These are phyloP conservation scores for Melanostigma gelatinosum DNA, from an alignment of 2,113 vertebrate genomes.

Conservation along the genomic window DNA sequence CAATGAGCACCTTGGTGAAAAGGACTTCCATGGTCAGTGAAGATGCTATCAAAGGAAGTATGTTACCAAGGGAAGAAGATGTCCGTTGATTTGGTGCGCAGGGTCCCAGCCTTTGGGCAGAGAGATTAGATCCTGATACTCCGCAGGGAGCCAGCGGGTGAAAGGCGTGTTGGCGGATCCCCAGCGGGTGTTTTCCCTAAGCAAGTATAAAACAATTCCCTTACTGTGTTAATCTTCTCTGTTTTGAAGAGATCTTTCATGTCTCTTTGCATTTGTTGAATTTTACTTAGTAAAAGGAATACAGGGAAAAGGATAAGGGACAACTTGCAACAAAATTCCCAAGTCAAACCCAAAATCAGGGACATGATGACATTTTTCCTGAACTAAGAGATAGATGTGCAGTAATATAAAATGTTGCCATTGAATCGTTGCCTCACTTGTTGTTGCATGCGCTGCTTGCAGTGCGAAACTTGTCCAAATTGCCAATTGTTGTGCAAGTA, in stretches of 20 bases:
- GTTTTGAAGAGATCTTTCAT: not conserved
- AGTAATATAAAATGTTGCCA: not conserved
- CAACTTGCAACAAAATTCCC: not conserved
- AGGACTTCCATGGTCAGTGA: not conserved
- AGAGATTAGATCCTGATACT: conserved; percentile 84
- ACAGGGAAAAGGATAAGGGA: not conserved
- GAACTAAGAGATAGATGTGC: not conserved
- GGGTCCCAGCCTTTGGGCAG: conserved; percentile 82
- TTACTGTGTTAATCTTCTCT: not conserved
- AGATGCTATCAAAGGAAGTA: not conserved
- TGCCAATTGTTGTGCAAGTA: conserved; percentile 35
- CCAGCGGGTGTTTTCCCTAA: conserved; percentile 76
- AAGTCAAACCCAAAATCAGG: not conserved
- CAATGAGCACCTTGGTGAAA: not conserved
- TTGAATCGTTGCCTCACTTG: conserved; percentile 67
- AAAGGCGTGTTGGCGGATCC: conserved; percentile 87
- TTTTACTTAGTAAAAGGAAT: not conserved
- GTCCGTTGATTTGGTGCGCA: conserved; percentile 23
- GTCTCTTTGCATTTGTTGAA: not conserved
- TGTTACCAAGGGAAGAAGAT: conserved; percentile 84
- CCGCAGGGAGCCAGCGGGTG: conserved; percentile 83
- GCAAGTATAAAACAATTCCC: not conserved
- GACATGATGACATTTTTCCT: too few relatives aligned
- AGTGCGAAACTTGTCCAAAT: conserved; percentile 71
- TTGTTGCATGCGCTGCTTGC: conserved; percentile 87